Conservation (phyloP, 2,888 invertebrate genomes). For the Microctonus aethiopoides region DNA sequence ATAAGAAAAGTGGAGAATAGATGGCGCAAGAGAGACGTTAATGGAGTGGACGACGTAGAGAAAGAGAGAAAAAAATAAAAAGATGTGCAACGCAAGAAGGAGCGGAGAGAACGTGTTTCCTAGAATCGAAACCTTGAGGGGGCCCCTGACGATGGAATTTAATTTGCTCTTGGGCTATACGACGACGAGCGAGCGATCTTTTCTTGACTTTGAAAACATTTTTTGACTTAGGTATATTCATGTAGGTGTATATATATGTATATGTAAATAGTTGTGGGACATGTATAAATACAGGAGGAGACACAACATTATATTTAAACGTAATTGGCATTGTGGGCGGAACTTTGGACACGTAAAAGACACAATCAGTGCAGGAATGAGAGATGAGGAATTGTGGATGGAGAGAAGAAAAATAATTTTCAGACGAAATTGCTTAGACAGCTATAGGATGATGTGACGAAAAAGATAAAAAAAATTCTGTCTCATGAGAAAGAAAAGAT, state of each 20-base stretch:
- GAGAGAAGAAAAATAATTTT: background rate
- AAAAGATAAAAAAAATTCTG: background rate
- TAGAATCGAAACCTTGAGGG: constrained; percentile 13
- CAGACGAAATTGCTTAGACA: background rate
- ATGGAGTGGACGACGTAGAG: background rate
- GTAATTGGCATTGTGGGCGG: too few species aligned
- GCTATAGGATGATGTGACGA: background rate
- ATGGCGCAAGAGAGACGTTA: too few species aligned
- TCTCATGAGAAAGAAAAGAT: too few species aligned
- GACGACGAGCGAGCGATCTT: background rate
- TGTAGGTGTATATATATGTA: constrained; percentile 7
- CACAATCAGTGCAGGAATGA: background rate
- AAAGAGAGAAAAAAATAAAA: background rate
- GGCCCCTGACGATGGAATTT: constrained; percentile 7
- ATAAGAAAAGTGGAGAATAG: background rate
- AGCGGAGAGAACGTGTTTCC: constrained; percentile 3
- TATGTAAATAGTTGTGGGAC: too few species aligned
- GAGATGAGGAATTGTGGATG: background rate
- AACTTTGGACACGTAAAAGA: too few species aligned
- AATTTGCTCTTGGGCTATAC: constrained; percentile 7
- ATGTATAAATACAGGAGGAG: too few species aligned
- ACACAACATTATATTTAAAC: too few species aligned
- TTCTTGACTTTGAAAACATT: background rate
- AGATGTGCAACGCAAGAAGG: background rate
- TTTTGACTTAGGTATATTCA: too few species aligned